A percentile compares a stretch with the other conserved stretches of the same genome.
These are phyloP conservation scores for Cladopsammia gracilis DNA, from an alignment of 64 coral and sea anemone species.

Conservation along the genomic window DNA sequence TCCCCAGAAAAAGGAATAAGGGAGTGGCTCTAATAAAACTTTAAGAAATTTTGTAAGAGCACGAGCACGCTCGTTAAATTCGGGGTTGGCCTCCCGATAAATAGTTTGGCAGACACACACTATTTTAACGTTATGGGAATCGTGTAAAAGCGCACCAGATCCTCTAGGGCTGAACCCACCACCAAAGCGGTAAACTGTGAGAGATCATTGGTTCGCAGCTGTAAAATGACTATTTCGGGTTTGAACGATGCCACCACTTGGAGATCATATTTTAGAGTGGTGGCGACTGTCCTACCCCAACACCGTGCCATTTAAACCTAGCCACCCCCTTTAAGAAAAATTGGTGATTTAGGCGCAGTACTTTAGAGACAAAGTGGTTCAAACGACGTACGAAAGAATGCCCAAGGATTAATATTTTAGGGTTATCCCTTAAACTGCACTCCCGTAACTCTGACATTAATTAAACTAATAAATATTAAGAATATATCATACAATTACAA, in stretches of 20 bases:
- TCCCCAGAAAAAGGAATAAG: conserved; percentile 18
- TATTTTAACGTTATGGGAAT: background rate
- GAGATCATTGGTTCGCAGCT: conserved; percentile 41
- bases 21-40: conserved; percentile 5
- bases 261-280: background rate
- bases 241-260: background rate
- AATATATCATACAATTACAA: no score
- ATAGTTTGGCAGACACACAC: conserved; percentile 14
- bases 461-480: no score
- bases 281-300: conserved; percentile 24
- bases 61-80: background rate
- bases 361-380: no score
- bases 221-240: conserved; percentile 46
- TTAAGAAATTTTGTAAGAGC: background rate
- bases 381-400: no score
- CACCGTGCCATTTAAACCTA: background rate
- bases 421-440: no score
- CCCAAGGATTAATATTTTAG: no score
- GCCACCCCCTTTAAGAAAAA: no score
- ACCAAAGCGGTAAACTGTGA: background rate
- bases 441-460: no score
- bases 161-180: conserved; percentile 24
- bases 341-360: no score
- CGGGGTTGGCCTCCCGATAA: background rate
- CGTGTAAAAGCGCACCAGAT: background rate